Conservation (phyloP, 35 echinoderm and acorn worm species). For the Eucidaris tribuloides region DNA sequence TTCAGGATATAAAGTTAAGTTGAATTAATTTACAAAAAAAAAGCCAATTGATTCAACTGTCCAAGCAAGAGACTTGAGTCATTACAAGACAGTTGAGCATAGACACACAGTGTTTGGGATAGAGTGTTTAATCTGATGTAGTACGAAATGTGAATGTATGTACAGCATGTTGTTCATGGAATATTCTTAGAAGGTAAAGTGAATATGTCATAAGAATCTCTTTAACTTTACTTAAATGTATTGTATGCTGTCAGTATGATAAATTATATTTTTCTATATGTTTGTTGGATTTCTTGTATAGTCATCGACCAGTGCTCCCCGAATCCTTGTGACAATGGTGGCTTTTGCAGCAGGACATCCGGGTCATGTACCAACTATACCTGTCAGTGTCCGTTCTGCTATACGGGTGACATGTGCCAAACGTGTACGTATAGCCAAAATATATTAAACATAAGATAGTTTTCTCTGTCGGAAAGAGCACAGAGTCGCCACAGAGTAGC, state of each 20-base stretch:
- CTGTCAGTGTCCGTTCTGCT: conserved; percentile 22
- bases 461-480: background rate
- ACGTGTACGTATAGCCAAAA: background rate
- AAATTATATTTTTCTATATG: background rate
- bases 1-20: too few species aligned
- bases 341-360: conserved; percentile 25
- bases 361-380: conserved; percentile 15
- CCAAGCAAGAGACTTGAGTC: too few species aligned
- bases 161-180: background rate
- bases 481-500: too few species aligned
- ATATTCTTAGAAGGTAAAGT: background rate
- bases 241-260: conserved; percentile 47
- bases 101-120: too few species aligned
- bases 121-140: too few species aligned
- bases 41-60: too few species aligned
- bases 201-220: conserved; percentile 48
- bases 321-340: conserved; percentile 73
- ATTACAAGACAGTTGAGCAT: too few species aligned
- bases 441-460: background rate
- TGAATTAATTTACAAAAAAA: background rate
- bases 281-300: background rate
- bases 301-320: conserved; percentile 61
- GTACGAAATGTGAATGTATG: too few species aligned
- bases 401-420: conserved; percentile 35
- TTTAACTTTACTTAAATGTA: conserved; percentile 65